Base-by-base conservation (phyloP, 2,113 vertebrate species). In the Otolemur garnettii region DNA sequence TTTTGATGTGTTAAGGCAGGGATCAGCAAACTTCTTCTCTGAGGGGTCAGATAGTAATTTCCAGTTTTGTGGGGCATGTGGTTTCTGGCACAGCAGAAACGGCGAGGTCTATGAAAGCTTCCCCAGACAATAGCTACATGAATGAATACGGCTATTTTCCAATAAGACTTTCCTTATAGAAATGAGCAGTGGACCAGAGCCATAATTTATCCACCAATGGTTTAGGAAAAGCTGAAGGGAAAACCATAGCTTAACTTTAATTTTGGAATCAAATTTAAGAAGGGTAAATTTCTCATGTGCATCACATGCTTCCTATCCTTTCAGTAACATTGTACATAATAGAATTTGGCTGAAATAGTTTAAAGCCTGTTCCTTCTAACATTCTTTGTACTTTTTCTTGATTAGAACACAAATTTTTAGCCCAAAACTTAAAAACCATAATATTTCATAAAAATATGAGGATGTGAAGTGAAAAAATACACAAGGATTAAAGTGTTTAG, bases 401-500 rank as follows among this genome's bases (percentile, higher is more conserved):
- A 88, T 42, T 92, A 86, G 10, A 93, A 69, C 45, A 85, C 1
- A 91, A 10, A n/a, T 72, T n/a, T 38, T 66, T 35, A 64, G 7
- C 15, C 7, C 4, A 13, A 80, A 84, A 85, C 68, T 85, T 18
- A 96, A 92, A 93, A 96, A 95, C 71, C 55, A 89, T 0, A 6
- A 35, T 75, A 91, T 94, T 95, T 97, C 97, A 35, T 88, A 97
- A 96, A 87, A 94, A 59, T 82, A 87, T 72, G 5, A 30, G 93
- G 13, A 18, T 94, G 1, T 19, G 53, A 90, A 94, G 66, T 85
- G 1, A 89, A 82, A 82, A 98, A 98, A 64, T 90, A 87, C 60
- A 96, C 57, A 90, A 96, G 95, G 57, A 96, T 91, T 97, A 97
- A 95, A 97, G 28, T 96, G 10, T 96, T 97, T 97, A 96, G 60